Percentiles rank a stretch among this genome's conserved stretches.
These are phyloP conservation scores for Zosterops lateralis DNA, from an alignment of 2,113 vertebrate genomes.

Conservation along the genomic window DNA sequence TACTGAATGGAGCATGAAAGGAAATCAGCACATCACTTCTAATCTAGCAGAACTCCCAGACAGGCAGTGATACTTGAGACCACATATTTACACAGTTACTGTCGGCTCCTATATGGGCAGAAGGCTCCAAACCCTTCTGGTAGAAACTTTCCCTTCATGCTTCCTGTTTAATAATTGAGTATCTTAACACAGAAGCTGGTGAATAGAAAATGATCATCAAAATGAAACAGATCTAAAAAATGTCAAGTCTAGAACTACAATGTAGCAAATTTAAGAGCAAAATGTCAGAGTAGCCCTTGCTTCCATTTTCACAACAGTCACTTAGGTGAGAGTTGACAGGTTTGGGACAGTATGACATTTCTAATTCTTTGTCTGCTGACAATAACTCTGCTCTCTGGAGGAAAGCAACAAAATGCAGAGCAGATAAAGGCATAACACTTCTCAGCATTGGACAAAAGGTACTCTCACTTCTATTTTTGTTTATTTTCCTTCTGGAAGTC, in stretches of 20 bases:
- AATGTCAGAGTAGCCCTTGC: constrained; percentile 66
- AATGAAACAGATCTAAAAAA: constrained; percentile 46
- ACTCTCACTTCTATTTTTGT: background rate
- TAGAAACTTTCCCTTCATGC: background rate
- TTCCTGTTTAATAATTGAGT: constrained; percentile 32
- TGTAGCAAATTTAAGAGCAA: constrained; percentile 59
- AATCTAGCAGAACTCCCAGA: background rate
- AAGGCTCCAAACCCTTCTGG: background rate
- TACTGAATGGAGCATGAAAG: constrained; percentile 27
- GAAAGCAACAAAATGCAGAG: background rate
- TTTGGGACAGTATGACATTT: constrained; percentile 61
- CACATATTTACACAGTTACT: background rate
- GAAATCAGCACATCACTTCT: constrained; percentile 29
- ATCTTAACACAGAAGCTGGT: background rate
- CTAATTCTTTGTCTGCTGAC: constrained; percentile 57
- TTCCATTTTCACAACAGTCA: constrained; percentile 49
- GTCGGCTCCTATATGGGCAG: background rate
- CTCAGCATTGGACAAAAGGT: background rate
- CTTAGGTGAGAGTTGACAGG: constrained; percentile 50
- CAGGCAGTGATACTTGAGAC: background rate
- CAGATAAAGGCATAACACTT: background rate
- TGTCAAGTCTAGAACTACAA: constrained; percentile 32
- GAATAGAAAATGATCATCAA: background rate
- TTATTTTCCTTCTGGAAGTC: background rate
- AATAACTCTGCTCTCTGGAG: constrained; percentile 7